Base-by-base conservation (phyloP, 2,113 vertebrate species). In the Ornithorhynchus anatinus region DNA sequence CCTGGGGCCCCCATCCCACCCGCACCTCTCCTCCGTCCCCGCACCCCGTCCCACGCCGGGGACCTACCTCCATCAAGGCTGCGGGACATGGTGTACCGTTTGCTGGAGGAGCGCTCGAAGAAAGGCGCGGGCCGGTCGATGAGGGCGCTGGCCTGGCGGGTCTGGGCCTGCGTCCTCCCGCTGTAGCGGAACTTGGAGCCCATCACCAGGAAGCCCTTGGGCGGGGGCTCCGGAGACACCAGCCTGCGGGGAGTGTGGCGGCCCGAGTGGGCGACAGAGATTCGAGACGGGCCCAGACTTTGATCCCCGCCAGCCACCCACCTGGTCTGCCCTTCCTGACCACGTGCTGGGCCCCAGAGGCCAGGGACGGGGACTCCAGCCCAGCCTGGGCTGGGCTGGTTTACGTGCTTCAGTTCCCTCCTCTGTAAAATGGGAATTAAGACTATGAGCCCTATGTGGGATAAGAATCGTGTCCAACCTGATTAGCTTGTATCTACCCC, bases 121-220 rank as follows among this genome's bases (percentile, higher is more conserved):
- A 96, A 96, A n/a, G 97, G 98, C 4, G 97, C 98, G 0, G 98
- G 98, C 2, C 97, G 83, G 84, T 98, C 97, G 0, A 99, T 99
- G 33, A 98, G 95, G n/a, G 97, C 95, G 0, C 98, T 99, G 83
- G 97, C 98, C 87, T 99, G 96, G 38, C 97, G 93, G 0, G 96
- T 99, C 89, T 99, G 98, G 4, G 98, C 96, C 90, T 99, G 98
- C 0, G 98, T 99, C 68, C 98, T 94, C 35, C 98, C 98, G 0
- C 98, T 99, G 89, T 99, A 99, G 62, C 98, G 94, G 70, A 99
- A 99, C 93, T 98, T 99, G 75, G 97, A 99, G 71, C 98, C 98
- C 97, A 99, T 98, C 72, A 99, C 97, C 78, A 99, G 88, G 89
- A 99, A 99, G 25, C 98, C 97, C 80, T 99, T 99, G 1, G 97